phyloP scores from a whole-genome alignment of 2,888 invertebrate genomes.

The Dynastes maya region DNA sequence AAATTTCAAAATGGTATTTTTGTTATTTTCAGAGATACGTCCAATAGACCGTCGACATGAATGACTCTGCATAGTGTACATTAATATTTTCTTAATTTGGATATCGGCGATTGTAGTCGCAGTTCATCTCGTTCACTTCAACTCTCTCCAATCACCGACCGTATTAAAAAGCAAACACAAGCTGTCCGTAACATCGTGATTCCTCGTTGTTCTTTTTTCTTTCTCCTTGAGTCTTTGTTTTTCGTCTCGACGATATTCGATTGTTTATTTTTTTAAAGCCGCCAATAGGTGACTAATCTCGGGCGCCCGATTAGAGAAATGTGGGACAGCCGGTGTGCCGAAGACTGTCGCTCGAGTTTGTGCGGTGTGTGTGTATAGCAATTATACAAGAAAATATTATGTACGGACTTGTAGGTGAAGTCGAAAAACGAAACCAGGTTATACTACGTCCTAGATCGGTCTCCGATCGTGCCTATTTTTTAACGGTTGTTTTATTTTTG shows the following conservation, averaged over 20 bases:
- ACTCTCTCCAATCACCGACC: too few species aligned
- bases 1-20: too few species aligned
- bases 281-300: not conserved
- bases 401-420: slow-evolving; percentile 16
- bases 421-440: slow-evolving; percentile 43
- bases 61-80: too few species aligned
- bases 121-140: too few species aligned
- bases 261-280: not conserved
- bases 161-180: too few species aligned
- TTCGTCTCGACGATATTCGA: not conserved
- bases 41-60: too few species aligned
- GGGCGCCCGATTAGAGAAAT: not conserved
- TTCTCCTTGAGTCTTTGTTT: too few species aligned
- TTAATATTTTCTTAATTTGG: too few species aligned
- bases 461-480: not conserved
- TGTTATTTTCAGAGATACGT: too few species aligned
- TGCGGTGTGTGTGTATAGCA: not conserved
- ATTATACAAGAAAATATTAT: not conserved
- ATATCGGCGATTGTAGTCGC: too few species aligned
- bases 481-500: slow-evolving; percentile 13
- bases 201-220: too few species aligned
- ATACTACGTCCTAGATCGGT: slow-evolving; percentile 38
- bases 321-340: not conserved
- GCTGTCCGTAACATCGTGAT: too few species aligned
- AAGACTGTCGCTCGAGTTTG: slow-evolving; percentile 5